A percentile compares a stretch with the other conserved stretches of the same genome.
Evolutionary conservation across 2,797 vertebrate genomes (phyloP).

Genomic region (Tragelaphus eurycerus): DNA sequence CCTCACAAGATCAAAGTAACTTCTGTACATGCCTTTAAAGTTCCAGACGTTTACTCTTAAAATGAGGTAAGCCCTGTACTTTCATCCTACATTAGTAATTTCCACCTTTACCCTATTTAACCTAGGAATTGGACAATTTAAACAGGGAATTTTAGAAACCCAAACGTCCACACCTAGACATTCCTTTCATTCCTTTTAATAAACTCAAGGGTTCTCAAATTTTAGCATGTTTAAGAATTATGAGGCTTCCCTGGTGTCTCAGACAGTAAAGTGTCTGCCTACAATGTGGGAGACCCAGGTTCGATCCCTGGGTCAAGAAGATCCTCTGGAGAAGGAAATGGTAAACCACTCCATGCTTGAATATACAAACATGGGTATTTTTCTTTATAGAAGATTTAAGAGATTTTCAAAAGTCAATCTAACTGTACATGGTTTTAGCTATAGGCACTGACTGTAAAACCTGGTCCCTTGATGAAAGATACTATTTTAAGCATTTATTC

Average conservation of each 20-base stretch:
- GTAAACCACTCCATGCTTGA: background rate
- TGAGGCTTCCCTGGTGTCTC: background rate
- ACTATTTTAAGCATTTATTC: background rate
- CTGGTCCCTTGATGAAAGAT: background rate
- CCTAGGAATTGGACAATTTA: background rate
- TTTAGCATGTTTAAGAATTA: background rate
- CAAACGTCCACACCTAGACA: background rate
- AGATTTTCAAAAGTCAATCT: conserved; percentile 5
- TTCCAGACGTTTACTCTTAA: background rate
- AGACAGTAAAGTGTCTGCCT: too few species aligned
- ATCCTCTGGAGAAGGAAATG: too few species aligned
- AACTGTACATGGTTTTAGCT: background rate
- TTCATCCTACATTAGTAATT: background rate
- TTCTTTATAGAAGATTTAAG: background rate
- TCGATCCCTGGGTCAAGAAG: too few species aligned
- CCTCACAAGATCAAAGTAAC: background rate
- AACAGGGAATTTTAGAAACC: background rate
- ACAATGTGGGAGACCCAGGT: too few species aligned
- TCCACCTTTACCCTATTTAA: background rate
- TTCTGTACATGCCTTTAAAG: background rate
- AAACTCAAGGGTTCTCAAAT: background rate
- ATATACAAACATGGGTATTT: background rate
- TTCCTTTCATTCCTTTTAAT: background rate
- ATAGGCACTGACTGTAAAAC: background rate
- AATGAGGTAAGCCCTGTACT: background rate